A percentile compares a stretch with the other conserved stretches of the same genome.
phyloP scores from a whole-genome alignment of 2,797 vertebrate species.

The Thunnus albacares region DNA sequence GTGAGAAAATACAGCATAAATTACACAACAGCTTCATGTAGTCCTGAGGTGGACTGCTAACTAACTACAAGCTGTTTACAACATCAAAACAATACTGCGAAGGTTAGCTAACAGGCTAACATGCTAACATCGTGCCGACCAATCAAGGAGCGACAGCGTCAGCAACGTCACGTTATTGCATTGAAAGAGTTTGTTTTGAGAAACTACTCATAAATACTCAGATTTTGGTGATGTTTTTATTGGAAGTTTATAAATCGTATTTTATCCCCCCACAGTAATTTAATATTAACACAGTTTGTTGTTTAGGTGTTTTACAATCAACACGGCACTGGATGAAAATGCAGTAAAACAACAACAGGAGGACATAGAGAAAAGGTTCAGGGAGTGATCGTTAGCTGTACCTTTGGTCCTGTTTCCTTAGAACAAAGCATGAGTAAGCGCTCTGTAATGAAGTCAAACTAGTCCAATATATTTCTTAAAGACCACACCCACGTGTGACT shows the following conservation, averaged over 20 bases:
- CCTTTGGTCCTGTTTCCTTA: no score
- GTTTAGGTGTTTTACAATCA: background rate
- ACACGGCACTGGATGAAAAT: no score
- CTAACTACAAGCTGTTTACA: background rate
- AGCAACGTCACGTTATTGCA: background rate
- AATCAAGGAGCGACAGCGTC: background rate
- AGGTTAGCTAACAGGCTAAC: constrained; percentile 35
- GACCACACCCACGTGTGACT: background rate
- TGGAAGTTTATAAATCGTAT: no score
- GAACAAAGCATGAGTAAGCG: background rate
- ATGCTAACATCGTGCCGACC: constrained; percentile 27
- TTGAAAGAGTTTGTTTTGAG: no score
- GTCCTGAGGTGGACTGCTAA: background rate
- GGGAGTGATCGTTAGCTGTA: no score
- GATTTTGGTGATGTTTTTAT: background rate
- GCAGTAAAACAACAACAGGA: background rate
- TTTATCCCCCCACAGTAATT: rapidly evolving
- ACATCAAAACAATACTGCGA: background rate
- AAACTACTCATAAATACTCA: no score
- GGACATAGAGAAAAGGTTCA: background rate
- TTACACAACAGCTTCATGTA: rapidly evolving
- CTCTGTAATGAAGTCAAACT: background rate
- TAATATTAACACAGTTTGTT: rapidly evolving
- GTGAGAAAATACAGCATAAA: rapidly evolving
- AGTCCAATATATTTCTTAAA: rapidly evolving